phyloP scores from a whole-genome alignment of 2,797 vertebrate species.

The Mus minutoides region DNA sequence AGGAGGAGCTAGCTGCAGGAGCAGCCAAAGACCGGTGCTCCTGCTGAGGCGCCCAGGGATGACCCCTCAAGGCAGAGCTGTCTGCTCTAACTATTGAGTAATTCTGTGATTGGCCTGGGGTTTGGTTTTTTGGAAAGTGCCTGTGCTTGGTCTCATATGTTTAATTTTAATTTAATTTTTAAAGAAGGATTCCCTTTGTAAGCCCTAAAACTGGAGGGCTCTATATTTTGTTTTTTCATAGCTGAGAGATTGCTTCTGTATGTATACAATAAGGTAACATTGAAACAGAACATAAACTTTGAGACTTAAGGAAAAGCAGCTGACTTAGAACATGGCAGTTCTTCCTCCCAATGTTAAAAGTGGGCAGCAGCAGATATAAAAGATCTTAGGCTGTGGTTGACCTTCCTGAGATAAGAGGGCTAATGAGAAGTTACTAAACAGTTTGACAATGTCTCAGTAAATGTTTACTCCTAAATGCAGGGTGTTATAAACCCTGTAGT shows the following conservation, averaged over 20 bases:
- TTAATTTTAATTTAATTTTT: slow-evolving; percentile 88
- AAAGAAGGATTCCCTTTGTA: slow-evolving; percentile 85
- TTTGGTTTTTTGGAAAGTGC: slow-evolving; percentile 93
- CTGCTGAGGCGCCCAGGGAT: slow-evolving; percentile 88
- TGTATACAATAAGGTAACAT: slow-evolving; percentile 83
- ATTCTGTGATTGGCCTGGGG: slow-evolving; percentile 87
- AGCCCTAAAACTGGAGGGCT: slow-evolving; percentile 82
- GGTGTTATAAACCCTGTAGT: slow-evolving; percentile 79
- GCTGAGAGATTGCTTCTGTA: slow-evolving; percentile 84
- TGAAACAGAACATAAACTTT: slow-evolving; percentile 82
- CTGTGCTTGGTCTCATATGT: slow-evolving; percentile 93
- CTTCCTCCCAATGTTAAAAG: slow-evolving; percentile 83
- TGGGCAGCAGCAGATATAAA: slow-evolving; percentile 80
- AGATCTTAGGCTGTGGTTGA: slow-evolving; percentile 75
- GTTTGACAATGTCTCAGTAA: slow-evolving; percentile 74
- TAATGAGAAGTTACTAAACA: slow-evolving; percentile 70
- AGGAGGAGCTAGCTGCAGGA: slow-evolving; percentile 89
- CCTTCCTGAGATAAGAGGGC: slow-evolving; percentile 77
- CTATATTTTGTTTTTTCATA: slow-evolving; percentile 77
- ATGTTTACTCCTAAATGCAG: slow-evolving; percentile 74
- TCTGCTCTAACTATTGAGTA: slow-evolving; percentile 94
- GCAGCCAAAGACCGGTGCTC: slow-evolving; percentile 88
- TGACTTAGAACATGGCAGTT: slow-evolving; percentile 79
- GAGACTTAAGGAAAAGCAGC: slow-evolving; percentile 83
- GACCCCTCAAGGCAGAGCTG: slow-evolving; percentile 91